Evolutionary conservation across 2,113 vertebrate species (phyloP).

Genomic region (Notothenia coriiceps): DNA sequence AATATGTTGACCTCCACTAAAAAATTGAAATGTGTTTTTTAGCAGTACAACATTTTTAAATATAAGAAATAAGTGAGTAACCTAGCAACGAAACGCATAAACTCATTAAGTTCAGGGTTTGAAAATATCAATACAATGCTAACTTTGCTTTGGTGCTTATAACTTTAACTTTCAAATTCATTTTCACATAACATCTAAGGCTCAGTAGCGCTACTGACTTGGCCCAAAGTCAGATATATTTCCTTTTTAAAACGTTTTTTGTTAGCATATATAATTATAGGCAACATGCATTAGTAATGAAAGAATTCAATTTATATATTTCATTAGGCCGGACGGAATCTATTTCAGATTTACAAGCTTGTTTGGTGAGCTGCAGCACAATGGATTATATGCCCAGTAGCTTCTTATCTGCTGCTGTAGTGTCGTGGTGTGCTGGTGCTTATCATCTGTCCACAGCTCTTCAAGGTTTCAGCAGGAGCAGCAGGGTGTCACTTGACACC

Average conservation of each 20-base stretch:
- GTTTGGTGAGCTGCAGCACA: slow-evolving; percentile 38
- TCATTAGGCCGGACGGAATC: neutral
- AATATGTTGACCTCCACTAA: neutral
- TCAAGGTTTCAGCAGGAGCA: slow-evolving; percentile 47
- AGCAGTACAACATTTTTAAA: too few relatives aligned
- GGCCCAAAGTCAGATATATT: neutral
- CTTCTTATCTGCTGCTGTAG: slow-evolving; percentile 53
- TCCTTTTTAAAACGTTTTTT: neutral
- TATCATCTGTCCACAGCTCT: slow-evolving; percentile 57
- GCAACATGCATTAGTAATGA: slow-evolving; percentile 2
- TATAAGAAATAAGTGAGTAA: neutral
- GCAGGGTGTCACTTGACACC: slow-evolving; percentile 50
- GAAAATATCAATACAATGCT: neutral
- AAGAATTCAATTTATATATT: neutral
- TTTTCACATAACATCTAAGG: neutral
- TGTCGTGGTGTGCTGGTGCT: slow-evolving; percentile 42
- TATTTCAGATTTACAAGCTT: slow-evolving; percentile 26
- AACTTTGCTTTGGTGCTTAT: neutral
- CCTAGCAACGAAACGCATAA: neutral
- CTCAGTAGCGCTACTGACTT: neutral
- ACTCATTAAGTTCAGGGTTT: neutral
- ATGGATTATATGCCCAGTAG: slow-evolving; percentile 29
- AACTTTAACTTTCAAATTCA: neutral
- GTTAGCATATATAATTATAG: neutral
- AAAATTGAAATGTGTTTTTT: neutral